phyloP scores from a whole-genome alignment of 1,140 invertebrate genomes.

The Hesperophylax magnus region DNA sequence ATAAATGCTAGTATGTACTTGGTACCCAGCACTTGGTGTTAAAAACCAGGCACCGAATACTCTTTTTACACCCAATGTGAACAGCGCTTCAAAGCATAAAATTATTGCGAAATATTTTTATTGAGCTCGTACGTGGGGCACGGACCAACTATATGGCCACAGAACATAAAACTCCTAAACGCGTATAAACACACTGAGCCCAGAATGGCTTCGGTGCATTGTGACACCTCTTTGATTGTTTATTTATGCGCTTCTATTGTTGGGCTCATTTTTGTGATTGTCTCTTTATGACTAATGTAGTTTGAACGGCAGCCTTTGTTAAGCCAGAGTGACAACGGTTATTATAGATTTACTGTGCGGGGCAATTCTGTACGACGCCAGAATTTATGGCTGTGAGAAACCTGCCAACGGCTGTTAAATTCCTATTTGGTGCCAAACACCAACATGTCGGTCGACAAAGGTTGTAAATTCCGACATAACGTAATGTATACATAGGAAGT shows the following conservation, averaged over 20 bases:
- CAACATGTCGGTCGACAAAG: neutral
- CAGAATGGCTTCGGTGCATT: neutral
- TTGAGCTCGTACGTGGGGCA: neutral
- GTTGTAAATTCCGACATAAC: neutral
- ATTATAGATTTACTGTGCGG: neutral
- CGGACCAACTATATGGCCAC: neutral
- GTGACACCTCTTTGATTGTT: slow-evolving; percentile 4
- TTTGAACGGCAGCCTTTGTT: slow-evolving; percentile 11
- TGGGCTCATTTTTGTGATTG: slow-evolving; percentile 1
- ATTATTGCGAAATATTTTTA: neutral
- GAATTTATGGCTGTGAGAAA: slow-evolving; percentile 5
- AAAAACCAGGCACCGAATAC: too few relatives aligned
- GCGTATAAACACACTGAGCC: neutral
- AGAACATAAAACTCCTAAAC: neutral
- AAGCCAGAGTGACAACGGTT: neutral
- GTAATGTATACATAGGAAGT: too few relatives aligned
- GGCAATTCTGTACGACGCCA: neutral
- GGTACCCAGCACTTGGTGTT: too few relatives aligned
- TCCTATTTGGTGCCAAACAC: neutral
- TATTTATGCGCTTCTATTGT: slow-evolving; percentile 6
- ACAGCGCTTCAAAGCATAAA: neutral
- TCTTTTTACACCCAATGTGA: neutral
- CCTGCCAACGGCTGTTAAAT: neutral
- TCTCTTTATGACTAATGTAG: slow-evolving; percentile 19
- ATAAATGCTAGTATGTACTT: too few relatives aligned